Conservation (phyloP, 1,140 invertebrate genomes). For the Pachyrhynchus sulphureomaculatus region DNA sequence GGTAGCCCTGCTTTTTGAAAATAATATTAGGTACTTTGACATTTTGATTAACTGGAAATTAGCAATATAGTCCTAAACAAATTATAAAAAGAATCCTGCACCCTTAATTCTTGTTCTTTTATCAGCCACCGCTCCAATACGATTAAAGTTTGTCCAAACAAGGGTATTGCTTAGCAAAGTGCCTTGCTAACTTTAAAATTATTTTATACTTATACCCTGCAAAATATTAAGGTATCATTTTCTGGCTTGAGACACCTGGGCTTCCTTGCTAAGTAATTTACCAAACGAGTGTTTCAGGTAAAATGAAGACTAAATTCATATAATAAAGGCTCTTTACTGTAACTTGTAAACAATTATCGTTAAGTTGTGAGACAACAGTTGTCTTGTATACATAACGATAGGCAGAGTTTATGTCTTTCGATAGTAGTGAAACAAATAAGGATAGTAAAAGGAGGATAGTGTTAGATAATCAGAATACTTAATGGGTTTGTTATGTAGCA, state of each 20-base stretch:
- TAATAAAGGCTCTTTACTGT: slow-evolving; percentile 19
- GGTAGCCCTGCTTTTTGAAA: no score
- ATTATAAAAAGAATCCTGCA: no score
- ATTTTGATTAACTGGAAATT: no score
- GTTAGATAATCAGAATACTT: no score
- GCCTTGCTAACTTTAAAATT: slow-evolving; percentile 18
- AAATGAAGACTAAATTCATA: slow-evolving; percentile 18
- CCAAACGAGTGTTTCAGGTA: slow-evolving; percentile 14
- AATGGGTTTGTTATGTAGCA: no score
- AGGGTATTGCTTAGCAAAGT: slow-evolving; percentile 14
- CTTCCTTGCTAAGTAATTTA: slow-evolving; percentile 23
- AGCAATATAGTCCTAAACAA: no score
- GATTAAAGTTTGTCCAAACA: slow-evolving; percentile 10
- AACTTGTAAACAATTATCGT: slow-evolving; percentile 19
- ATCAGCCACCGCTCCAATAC: neutral
- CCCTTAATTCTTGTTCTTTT: no score
- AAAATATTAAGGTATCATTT: slow-evolving; percentile 23
- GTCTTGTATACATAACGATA: neutral
- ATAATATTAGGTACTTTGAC: no score
- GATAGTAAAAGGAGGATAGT: no score
- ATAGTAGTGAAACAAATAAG: no score
- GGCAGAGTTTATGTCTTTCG: no score
- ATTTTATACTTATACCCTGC: slow-evolving; percentile 11
- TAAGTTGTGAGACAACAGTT: neutral
- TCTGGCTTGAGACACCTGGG: slow-evolving; percentile 20